Base-by-base conservation (phyloP, 2,888 invertebrate genomes). In the Criorhina ranunculi region DNA sequence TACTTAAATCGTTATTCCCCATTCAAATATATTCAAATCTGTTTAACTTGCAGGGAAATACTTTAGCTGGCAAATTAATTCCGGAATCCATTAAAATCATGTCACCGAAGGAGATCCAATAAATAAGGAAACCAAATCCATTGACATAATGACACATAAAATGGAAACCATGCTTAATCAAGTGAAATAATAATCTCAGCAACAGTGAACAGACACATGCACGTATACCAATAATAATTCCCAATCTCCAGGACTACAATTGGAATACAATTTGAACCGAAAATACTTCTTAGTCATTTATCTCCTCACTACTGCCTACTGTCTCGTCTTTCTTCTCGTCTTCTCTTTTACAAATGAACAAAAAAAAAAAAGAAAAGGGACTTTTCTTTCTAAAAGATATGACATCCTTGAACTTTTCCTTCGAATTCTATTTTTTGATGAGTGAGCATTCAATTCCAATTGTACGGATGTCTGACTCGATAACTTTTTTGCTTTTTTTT, bases 121-220 rank as follows among this genome's bases (percentile, higher is more conserved):
- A 76, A 76, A 66, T 66, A 76, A 59, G 67, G 59, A 67, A 51
- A 66, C 66, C 40, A 67, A 67, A 55, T 60, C 73, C 78, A 78
- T 62, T 83, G 78, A 83, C 82, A 83, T 83, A 83, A 78, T 83
- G 73, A 83, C 82, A 83, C 62, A 83, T 62, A 77, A 82, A 79
- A 70, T 59, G 24, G 33, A 78, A 72, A 69, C 64, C 46, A 67
- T 55, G 49, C 40, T 72, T 72, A 67, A 66, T 73, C 78, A 83
- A 78, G 78, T 67, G 53, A 51, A 76, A 67, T 76, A 76, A 76
- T 67, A 57, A 76, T 57, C 57, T 57, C 66, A n/a, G 19, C 37
- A n/a, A n/a, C n/a, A n/a, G n/a, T n/a, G n/a, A n/a, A 42, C 51
- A 33, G 24, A 40, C 53, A n/a, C 62, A 42, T 19, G 7, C 17